Evolutionary conservation across 1,140 invertebrate genomes (phyloP), one percentile per base, ranked within the genome.

Genomic region (Heliconius hewitsoni): DNA sequence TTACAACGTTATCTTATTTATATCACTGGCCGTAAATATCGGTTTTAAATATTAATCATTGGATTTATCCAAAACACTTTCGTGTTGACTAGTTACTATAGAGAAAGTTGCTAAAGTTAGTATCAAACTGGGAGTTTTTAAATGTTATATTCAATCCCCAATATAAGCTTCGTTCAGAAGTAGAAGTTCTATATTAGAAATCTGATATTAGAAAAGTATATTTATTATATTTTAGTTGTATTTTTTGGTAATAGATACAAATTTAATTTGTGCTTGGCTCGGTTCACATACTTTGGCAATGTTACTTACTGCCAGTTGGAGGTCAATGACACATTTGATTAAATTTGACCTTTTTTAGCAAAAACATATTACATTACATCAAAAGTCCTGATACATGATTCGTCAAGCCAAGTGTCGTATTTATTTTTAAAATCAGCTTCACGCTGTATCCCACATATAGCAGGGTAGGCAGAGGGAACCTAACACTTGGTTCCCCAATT

Each of bases 21-120:
- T 76, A 76, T 42, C 55, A 76, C 74, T 76, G 74, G 74, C 55
- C 74, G 27, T 70, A 3, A 55, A 74, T 37, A 50, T 76, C 34
- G 37, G 16, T 23, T 66, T 76, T 57, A n/a, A 42, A 66, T 76
- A 76, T 76, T 75, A 23, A 23, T 4, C 19, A 75, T 46, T 30
- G 46, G n/a, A 75, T n/a, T 18, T 50, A 73, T 74, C 46, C 23
- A 42, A 39, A 74, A n/a, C 39, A 30, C 60, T 16, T 66, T 70
- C 18, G 57, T 60, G 19, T 76, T 76, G 46, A 66, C 73, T 74
- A 74, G 73, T 50, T 46, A 76, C 74, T 39, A 75, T 66, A 42
- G 42, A 74, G 23, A 66, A 66, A 30, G 27, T 16, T 30, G 23
- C 23, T 66, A 27, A 66, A 30, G 23, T 30, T 27, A 66, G 13